Evolutionary conservation across 1,140 invertebrate species (phyloP).

Genomic region (Galendromus occidentalis): DNA sequence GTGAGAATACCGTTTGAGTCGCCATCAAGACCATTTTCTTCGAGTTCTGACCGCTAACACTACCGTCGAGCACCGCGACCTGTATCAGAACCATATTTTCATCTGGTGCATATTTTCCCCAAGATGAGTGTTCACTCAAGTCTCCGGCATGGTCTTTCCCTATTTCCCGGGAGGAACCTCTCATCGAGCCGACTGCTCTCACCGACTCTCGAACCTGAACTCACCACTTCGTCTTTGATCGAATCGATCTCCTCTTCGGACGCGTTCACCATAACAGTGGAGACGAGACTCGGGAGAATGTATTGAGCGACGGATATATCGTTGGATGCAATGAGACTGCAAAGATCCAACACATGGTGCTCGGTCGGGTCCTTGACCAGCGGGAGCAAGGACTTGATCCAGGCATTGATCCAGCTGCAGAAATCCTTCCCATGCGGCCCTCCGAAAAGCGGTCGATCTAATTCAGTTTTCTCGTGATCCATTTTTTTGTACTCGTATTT

Average conservation of each 20-base stretch:
- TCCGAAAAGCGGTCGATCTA: neutral
- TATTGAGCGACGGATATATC: neutral
- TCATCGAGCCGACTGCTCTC: neutral
- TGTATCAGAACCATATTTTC: neutral
- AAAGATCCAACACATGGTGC: neutral
- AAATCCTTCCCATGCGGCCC: neutral
- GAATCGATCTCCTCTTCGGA: neutral
- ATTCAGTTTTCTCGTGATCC: neutral
- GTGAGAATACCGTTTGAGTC: neutral
- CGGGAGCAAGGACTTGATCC: slow-evolving; percentile 4
- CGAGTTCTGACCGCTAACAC: neutral
- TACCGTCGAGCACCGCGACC: neutral
- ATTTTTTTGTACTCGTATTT: neutral
- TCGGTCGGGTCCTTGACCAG: neutral
- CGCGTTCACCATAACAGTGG: neutral
- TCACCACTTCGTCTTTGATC: neutral
- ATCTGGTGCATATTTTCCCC: too few relatives aligned
- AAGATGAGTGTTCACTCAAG: too few relatives aligned
- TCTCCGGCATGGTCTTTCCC: too few relatives aligned
- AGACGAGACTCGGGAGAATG: slow-evolving; percentile 2
- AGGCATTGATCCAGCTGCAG: neutral
- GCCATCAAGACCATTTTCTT: neutral
- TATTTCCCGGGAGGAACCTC: too few relatives aligned
- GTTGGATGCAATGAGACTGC: neutral
- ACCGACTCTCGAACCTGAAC: neutral